Evolutionary conservation across 1,140 invertebrate species (phyloP), one percentile per base, ranked within the genome.

Genomic region (Drosophila rufa): DNA sequence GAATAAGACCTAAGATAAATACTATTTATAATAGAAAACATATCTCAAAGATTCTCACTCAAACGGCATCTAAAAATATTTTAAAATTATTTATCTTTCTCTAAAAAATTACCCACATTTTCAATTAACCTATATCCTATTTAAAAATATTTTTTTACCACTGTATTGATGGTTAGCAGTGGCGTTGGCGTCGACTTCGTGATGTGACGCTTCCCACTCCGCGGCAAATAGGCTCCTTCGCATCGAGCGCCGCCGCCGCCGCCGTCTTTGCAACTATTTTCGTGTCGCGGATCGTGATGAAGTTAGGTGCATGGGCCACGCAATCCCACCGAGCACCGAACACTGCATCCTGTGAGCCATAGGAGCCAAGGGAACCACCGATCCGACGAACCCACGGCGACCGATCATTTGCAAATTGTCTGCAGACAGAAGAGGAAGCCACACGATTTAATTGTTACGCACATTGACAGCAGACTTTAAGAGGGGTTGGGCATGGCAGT

Each of bases 361-460:
- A 50, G n/a, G 14, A 60, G 58, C 78, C 50, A 55, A 46, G 9
- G 17, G 9, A 64, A 25, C 67, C 51, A 40, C 51, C 51, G 51
- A 30, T 30, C 6, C 27, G 27, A 30, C 5, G 25, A 33, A 27
- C 48, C 46, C 46, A 38, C 55, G 22, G 42, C 57, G 33, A 47
- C 60, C 61, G 62, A 79, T 82, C 76, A 83, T 74, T 83, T 89
- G 77, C 84, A 79, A 82, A 87, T 83, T 83, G 71, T 75, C 61
- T 70, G 59, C 57, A 56, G 51, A 67, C 60, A 79, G 82, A 74
- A 73, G 73, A 67, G 77, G 80, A 74, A 81, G 80, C 87, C 67
- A 91, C 87, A 91, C 87, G 87, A 91, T 91, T 91, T 91, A 91
- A 91, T 91, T 91, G 87, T 91, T 91, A 91, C 87, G 87, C 87